phyloP scores from a whole-genome alignment of 1,140 invertebrate genomes.

The Megalonaias nervosa region DNA sequence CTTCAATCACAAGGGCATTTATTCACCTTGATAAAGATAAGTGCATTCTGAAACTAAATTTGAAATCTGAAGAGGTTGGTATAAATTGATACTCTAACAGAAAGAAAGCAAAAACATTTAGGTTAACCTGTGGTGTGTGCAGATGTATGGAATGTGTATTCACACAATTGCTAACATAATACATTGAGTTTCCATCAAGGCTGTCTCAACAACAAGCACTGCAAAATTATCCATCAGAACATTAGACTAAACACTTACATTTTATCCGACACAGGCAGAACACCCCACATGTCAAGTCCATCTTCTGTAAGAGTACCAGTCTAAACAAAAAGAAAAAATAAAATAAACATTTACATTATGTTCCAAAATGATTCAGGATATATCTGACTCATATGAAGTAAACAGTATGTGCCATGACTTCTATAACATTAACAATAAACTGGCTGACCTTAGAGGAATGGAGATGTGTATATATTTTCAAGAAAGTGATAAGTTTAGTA shows the following conservation, averaged over 20 bases:
- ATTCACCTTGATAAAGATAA: too few species aligned
- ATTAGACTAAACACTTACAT: slow-evolving; percentile 28
- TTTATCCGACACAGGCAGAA: slow-evolving; percentile 77
- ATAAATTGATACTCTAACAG: neutral
- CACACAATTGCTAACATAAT: neutral
- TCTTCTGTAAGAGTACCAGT: slow-evolving; percentile 98
- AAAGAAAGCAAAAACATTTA: neutral
- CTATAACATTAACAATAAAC: too few species aligned
- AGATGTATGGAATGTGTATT: neutral
- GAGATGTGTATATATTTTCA: too few species aligned
- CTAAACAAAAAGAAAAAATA: slow-evolving; percentile 69
- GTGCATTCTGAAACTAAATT: too few species aligned
- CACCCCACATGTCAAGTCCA: slow-evolving; percentile 92
- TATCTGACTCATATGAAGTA: neutral
- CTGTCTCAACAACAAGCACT: neutral
- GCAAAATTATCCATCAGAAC: neutral
- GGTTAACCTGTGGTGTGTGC: too few species aligned
- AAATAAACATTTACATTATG: neutral
- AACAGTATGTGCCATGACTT: too few species aligned
- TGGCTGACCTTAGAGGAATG: too few species aligned
- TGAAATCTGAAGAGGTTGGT: neutral
- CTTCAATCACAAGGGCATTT: too few species aligned
- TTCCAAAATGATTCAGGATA: neutral
- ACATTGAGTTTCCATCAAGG: slow-evolving; percentile 2
- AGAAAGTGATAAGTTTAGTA: too few species aligned